phyloP scores from a whole-genome alignment of 1,140 invertebrate species.

The Drosophila albomicans region DNA sequence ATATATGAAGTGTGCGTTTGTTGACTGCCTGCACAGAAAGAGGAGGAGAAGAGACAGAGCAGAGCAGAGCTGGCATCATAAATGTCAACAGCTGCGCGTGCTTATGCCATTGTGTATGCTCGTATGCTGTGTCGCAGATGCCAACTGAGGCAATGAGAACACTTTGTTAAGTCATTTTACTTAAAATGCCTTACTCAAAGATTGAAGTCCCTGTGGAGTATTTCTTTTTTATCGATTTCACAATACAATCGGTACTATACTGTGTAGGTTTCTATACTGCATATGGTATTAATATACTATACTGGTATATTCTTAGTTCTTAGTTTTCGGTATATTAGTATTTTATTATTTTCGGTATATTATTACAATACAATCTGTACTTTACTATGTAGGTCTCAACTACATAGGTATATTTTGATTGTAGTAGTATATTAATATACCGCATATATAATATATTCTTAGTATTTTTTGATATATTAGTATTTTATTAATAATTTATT shows the following conservation, averaged over 20 bases:
- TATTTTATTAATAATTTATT: too few species aligned
- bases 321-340: too few species aligned
- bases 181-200: slow-evolving; percentile 15
- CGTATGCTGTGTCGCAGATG: slow-evolving; percentile 9
- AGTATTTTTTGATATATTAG: too few species aligned
- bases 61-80: slow-evolving; percentile 35
- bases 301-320: too few species aligned
- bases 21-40: neutral
- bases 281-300: too few species aligned
- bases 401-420: too few species aligned
- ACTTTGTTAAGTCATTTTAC: slow-evolving; percentile 32
- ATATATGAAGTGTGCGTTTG: slow-evolving; percentile 58
- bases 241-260: neutral
- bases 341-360: too few species aligned
- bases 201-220: neutral
- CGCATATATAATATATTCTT: too few species aligned
- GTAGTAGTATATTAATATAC: too few species aligned
- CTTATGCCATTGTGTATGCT: slow-evolving; percentile 22
- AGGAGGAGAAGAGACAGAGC: neutral
- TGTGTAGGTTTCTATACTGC: neutral
- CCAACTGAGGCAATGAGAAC: slow-evolving; percentile 11
- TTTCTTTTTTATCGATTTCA: neutral
- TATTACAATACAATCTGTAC: too few species aligned
- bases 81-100: slow-evolving; percentile 54
- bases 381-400: too few species aligned